A percentile compares a stretch with the other conserved stretches of the same genome.
phyloP scores from a whole-genome alignment of 1,140 invertebrate species.

The Proales similis region DNA sequence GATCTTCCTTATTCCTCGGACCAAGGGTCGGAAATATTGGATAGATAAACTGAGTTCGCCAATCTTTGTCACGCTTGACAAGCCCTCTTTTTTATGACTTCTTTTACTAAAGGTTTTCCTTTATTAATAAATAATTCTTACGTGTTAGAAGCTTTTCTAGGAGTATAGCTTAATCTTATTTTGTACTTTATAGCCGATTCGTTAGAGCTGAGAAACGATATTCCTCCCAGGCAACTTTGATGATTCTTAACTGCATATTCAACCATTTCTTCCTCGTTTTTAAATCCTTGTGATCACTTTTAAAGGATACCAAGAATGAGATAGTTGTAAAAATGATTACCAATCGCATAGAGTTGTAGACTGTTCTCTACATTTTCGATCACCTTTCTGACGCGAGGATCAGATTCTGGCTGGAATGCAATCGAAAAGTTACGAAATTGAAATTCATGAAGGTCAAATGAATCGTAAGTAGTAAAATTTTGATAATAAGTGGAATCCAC shows the following conservation, averaged over 20 bases:
- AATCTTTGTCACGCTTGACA: constrained; percentile 54
- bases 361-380: constrained; percentile 41
- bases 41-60: constrained; percentile 63
- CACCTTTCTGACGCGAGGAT: constrained; percentile 39
- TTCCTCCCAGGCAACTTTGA: constrained; percentile 30
- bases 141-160: constrained; percentile 52
- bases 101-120: constrained; percentile 41
- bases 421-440: constrained; percentile 37
- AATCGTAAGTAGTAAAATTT: constrained; percentile 41
- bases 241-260: constrained; percentile 3
- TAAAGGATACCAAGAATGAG: not conserved
- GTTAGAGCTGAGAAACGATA: constrained; percentile 19
- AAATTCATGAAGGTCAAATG: constrained; percentile 41
- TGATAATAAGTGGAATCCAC: constrained; percentile 40
- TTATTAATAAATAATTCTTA: no score
- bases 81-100: constrained; percentile 39
- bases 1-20: constrained; percentile 57
- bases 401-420: constrained; percentile 39
- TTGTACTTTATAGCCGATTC: constrained; percentile 51
- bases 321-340: not conserved
- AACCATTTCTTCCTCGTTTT: constrained; percentile 6
- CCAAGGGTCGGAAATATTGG: constrained; percentile 63
- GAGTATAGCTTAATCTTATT: constrained; percentile 60
- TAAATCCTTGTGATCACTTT: constrained; percentile 6
- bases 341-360: not conserved